Conservation (phyloP, 2,888 invertebrate species). For the Cynaeus angustus region DNA sequence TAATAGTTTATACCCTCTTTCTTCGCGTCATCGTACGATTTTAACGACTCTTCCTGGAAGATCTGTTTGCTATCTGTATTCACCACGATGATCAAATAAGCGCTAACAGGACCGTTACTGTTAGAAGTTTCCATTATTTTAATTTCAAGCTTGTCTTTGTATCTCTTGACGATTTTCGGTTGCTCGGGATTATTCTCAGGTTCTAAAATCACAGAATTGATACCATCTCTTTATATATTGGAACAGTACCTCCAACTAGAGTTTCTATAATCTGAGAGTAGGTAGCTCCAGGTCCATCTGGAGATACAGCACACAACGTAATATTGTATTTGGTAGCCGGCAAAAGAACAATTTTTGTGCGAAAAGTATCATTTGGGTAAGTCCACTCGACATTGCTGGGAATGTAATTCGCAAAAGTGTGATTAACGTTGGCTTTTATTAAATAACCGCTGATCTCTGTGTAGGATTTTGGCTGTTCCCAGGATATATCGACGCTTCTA, state of each 20-base stretch:
- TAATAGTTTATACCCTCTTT: constrained; percentile 85
- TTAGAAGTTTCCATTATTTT: constrained; percentile 81
- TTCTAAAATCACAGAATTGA: constrained; percentile 60
- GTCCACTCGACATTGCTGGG: constrained; percentile 75
- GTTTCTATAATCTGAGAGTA: constrained; percentile 78
- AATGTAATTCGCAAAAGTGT: constrained; percentile 75
- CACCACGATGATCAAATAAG: constrained; percentile 84
- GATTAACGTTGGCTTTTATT: constrained; percentile 74
- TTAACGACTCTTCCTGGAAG: constrained; percentile 77
- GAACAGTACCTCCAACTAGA: constrained; percentile 75
- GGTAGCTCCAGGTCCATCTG: constrained; percentile 76
- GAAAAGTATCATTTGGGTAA: constrained; percentile 76
- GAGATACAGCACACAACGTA: constrained; percentile 80
- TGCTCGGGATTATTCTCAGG: constrained; percentile 82
- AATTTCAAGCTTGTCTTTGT: constrained; percentile 78
- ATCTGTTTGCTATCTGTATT: constrained; percentile 78
- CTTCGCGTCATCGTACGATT: constrained; percentile 79
- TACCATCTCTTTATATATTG: not conserved
- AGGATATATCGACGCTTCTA: constrained; percentile 76
- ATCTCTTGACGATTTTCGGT: constrained; percentile 78
- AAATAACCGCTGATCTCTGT: constrained; percentile 75
- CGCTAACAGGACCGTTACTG: constrained; percentile 85
- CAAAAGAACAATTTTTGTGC: constrained; percentile 77
- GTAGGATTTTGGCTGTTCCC: constrained; percentile 76
- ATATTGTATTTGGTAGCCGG: constrained; percentile 86